Evolutionary conservation across 2,797 vertebrate species (phyloP), one percentile per base, ranked within the genome.

Genomic region (Sebastes kiyomatsui): DNA sequence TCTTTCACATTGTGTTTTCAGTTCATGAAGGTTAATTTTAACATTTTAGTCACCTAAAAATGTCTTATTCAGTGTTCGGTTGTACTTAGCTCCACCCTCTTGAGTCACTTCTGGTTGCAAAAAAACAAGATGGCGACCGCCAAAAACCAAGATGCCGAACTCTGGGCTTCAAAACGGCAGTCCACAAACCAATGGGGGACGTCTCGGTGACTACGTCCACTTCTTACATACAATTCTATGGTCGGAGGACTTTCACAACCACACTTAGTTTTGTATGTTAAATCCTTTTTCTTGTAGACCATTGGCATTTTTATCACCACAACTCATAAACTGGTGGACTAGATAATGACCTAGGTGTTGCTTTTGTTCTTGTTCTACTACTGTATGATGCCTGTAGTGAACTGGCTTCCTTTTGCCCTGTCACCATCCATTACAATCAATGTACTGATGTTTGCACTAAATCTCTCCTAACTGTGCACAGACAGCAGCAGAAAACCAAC

Each of bases 401-500:
- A 80, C 59, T 60, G 60, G 71, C 75, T 72, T 77, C 22, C 61
- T 70, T 72, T 83, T 73, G 23, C 62, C 71, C 58, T 46, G 80
- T 82, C 81, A 42, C 66, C 32, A 59, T 59, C 32, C 35, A 61
- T 88, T 76, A 59, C 33, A 52, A 30, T 64, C 11, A 49, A 23
- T 6, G 16, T 11, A 33, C 65, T 74, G 64, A 83, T 78, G 75
- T 75, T 72, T 77, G 54, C 74, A 61, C 52, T 66, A 46, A 84
- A 77, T 77, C 54, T 68, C 72, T 80, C 49, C 56, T 22, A 71
- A 75, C 79, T 23, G 79, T 65, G 66, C 55, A 49, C 83, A 92
- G 82, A 75, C 81, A 84, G 77, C 28, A 7, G 49, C 79, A 67
- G 77, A 90, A 89, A 90, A 78, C 75, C 84, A 87, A 69, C 73